phyloP scores from a whole-genome alignment of 2,797 vertebrate species.

The Cyprinodon diabolis region DNA sequence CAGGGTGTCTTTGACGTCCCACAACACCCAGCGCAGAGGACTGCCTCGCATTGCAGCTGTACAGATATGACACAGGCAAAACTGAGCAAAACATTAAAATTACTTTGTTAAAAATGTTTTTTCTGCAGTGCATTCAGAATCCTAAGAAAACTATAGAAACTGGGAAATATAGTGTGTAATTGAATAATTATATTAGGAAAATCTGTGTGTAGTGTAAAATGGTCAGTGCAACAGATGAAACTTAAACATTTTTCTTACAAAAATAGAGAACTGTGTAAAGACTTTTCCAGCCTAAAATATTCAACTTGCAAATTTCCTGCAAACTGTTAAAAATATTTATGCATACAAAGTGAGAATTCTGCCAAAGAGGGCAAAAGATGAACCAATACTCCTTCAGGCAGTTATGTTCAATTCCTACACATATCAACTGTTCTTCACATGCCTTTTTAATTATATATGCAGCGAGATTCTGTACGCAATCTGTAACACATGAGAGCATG shows the following conservation, averaged over 20 bases:
- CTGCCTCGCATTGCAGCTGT: conserved; percentile 73
- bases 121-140: not conserved
- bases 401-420: too few relatives aligned
- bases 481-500: too few relatives aligned
- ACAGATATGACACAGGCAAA: conserved; percentile 11
- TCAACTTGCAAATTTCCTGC: not conserved
- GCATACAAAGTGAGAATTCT: too few relatives aligned
- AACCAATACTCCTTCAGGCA: too few relatives aligned
- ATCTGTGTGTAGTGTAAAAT: not conserved
- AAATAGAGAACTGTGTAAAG: too few relatives aligned
- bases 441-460: too few relatives aligned
- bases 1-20: conserved; percentile 95
- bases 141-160: not conserved
- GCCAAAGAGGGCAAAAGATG: too few relatives aligned
- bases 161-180: not conserved
- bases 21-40: conserved; percentile 86
- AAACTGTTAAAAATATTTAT: not conserved
- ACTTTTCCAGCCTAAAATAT: too few relatives aligned
- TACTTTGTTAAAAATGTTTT: not conserved
- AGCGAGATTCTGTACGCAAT: too few relatives aligned
- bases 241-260: not conserved
- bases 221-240: not conserved
- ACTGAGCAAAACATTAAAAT: not conserved
- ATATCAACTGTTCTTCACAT: too few relatives aligned
- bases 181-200: not conserved